Evolutionary conservation across 1,140 invertebrate species (phyloP), one percentile per base, ranked within the genome.

Genomic region (Nymphalis io): DNA sequence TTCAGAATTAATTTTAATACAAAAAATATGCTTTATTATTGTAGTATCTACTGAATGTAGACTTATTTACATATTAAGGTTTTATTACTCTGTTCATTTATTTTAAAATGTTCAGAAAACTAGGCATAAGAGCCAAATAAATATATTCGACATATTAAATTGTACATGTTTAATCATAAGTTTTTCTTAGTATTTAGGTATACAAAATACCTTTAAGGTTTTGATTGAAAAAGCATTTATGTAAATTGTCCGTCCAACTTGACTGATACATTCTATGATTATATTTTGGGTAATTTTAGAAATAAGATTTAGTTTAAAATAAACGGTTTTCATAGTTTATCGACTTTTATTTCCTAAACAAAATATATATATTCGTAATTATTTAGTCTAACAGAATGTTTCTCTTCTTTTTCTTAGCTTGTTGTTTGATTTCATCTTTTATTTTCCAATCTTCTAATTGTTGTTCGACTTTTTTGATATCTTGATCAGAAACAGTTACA

Each of bases 401-500:
- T 66, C 73, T 87, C 73, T 82, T 89, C 75, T 85, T 89, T 70
- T 83, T 88, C 76, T 81, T 86, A 6, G 80, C 84, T 62, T 90
- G 73, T 65, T 88, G 80, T 74, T 90, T 90, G 0, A 88, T 74
- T 23, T 88, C 76, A 78, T 85, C 87, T 58, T 80, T 88, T 10
- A 80, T 70, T 39, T 66, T 81, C 84, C 84, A 91, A 39, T 93
- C 83, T 48, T 93, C 85, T 2, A 94, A 84, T 76, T 94, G 89
- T 68, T 92, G 78, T 33, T 93, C 91, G 1, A 94, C 93, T n/a
- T 85, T 84, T 65, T 92, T 93, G 65, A 96, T 95, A 67, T 96
- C 93, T 70, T 94, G 92, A 74, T 95, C 93, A 0, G 91, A 93
- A 0, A 96, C 93, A 0, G 95, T 95, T 0, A 94, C 92, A 40